Evolutionary conservation across 2,888 invertebrate genomes (phyloP), one percentile per base, ranked within the genome.

Genomic region (Ophion obscuratus): DNA sequence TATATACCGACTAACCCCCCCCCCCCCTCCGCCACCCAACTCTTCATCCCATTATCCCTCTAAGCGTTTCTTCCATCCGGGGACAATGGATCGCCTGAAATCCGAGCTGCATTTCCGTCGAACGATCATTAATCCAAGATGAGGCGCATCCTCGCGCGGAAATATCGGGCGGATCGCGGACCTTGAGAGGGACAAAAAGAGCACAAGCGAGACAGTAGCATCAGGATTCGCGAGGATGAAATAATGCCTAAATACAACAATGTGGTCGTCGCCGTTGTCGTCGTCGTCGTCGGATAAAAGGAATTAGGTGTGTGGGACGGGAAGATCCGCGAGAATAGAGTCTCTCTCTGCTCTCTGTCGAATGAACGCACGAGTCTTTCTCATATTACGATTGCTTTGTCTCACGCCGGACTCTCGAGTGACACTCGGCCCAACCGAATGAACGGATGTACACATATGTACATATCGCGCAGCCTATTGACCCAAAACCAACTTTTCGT

Each of bases 201-300:
- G 44, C 24, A 83, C 80, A 84, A 88, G 87, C 88, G 87, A 61
- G 77, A 59, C 17, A 59, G 59, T 67, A 20, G 27, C 11, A 7
- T 17, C 10, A 36, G 9, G 20, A 76, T 27, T 11, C 7, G 11
- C n/a, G 36, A 67, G 53, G 83, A 89, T 88, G 85, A 88, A 88
- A 87, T 88, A 87, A 89, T 89, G 88, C 88, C 87, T 87, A 89
- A 89, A 88, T 84, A 87, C 87, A 87, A 87, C 86, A 87, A 89
- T 87, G 88, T 88, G 76, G 88, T 75, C 82, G 71, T 77, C 47
- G 70, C 24, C 24, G 24, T n/a, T 5, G n/a, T 31, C 27, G 31
- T 31, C n/a, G 73, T n/a, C 10, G n/a, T 31, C 27, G 31, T 31
- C 31, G 73, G 71, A 78, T n/a, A 36, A 73, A 57, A 73, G 62